Evolutionary conservation across 2,888 invertebrate genomes (phyloP).

Genomic region (Sminthurinus aureus): DNA sequence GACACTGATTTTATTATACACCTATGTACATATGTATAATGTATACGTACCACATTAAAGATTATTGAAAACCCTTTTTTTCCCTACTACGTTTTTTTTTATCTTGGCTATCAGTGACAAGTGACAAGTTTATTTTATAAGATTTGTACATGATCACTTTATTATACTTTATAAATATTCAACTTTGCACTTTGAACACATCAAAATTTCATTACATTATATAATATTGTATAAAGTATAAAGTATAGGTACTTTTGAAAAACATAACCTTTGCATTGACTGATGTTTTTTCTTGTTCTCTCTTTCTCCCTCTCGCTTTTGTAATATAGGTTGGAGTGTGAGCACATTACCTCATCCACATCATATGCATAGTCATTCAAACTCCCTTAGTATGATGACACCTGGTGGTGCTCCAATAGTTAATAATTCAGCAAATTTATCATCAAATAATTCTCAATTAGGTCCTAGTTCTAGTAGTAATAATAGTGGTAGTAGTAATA

Average conservation of each 20-base stretch:
- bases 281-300: no score
- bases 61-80: neutral
- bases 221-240: no score
- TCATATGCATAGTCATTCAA: constrained; percentile 52
- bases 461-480: neutral
- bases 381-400: constrained; percentile 39
- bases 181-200: no score
- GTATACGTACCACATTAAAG: no score
- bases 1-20: no score
- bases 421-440: constrained; percentile 18
- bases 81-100: neutral
- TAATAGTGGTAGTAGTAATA: constrained; percentile 25
- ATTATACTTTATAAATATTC: no score
- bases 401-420: constrained; percentile 3
- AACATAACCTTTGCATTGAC: no score
- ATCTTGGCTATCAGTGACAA: no score
- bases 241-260: no score
- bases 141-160: neutral
- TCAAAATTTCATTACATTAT: no score
- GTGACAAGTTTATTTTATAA: neutral
- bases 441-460: neutral
- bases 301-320: no score
- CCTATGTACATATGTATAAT: no score
- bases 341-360: constrained; percentile 53
- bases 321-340: constrained; percentile 22